Conservation (phyloP, 2,888 invertebrate genomes). For the Brachynemurus nebulosus region DNA sequence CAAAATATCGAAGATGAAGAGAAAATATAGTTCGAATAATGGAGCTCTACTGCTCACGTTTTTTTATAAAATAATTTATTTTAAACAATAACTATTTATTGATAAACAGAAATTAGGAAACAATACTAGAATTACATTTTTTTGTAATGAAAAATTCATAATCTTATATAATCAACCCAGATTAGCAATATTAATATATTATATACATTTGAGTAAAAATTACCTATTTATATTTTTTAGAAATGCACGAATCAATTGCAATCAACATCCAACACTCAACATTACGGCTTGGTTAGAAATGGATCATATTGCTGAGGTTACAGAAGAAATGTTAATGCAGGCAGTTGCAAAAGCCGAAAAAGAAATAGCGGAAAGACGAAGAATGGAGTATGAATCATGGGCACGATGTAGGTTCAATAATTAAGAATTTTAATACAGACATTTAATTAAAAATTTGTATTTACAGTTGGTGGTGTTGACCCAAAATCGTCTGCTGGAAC, state of each 20-base stretch:
- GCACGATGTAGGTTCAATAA: constrained; percentile 41
- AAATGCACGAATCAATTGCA: constrained; percentile 59
- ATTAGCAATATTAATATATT: no score
- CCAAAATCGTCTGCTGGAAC: constrained; percentile 76
- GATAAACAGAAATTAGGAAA: no score
- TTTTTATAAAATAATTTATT: no score
- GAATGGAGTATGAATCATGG: constrained; percentile 73
- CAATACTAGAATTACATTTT: no score
- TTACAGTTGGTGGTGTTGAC: constrained; percentile 61
- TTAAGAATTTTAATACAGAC: constrained; percentile 1
- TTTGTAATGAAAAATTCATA: no score
- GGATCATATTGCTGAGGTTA: constrained; percentile 49
- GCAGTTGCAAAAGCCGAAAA: constrained; percentile 69
- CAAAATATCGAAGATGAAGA: no score
- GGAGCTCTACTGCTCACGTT: no score
- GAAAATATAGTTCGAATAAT: no score
- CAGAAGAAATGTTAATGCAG: constrained; percentile 54
- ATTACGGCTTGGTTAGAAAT: constrained; percentile 57
- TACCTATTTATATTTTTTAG: constrained; percentile 29
- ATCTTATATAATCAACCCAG: no score
- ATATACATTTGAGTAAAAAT: no score
- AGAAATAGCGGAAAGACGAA: constrained; percentile 58
- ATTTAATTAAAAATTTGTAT: neutral
- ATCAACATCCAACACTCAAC: constrained; percentile 53
- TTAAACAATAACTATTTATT: no score